phyloP scores from a whole-genome alignment of 2,113 vertebrate genomes.

The Solea solea region DNA sequence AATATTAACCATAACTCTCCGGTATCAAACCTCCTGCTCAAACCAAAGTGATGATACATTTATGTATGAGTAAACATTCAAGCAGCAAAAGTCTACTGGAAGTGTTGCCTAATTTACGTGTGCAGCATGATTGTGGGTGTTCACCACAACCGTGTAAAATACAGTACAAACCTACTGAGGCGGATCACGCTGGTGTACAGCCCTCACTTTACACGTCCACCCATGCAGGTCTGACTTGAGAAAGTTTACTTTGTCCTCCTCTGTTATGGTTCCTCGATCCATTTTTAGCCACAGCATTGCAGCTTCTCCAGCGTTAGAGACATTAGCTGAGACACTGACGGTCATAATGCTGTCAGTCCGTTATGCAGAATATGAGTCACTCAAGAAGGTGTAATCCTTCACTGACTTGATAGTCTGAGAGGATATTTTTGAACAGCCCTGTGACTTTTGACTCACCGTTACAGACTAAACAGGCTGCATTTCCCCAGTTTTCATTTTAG shows the following conservation, averaged over 20 bases:
- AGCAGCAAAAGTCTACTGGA: not conserved
- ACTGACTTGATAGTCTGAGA: not conserved
- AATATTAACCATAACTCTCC: no score
- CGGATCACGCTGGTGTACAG: conserved; percentile 5
- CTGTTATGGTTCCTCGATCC: not conserved
- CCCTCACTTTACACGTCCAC: conserved; percentile 20
- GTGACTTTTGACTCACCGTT: not conserved
- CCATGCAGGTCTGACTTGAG: not conserved
- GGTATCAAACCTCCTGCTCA: no score
- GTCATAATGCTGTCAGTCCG: not conserved
- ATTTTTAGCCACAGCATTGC: not conserved
- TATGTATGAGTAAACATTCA: not conserved
- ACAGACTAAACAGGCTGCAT: not conserved
- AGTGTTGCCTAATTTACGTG: not conserved
- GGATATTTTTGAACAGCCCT: not conserved
- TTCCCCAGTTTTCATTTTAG: no score
- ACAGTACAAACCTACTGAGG: conserved; percentile 1
- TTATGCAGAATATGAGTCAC: not conserved
- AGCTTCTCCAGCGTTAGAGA: no score
- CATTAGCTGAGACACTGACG: not conserved
- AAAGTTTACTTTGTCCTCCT: not conserved
- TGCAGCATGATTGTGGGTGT: not conserved
- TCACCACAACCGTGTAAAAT: conserved; percentile 15
- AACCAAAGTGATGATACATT: no score
- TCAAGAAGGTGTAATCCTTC: not conserved